Evolutionary conservation across 2,113 vertebrate genomes (phyloP).

Genomic region (Salvator merianae): DNA sequence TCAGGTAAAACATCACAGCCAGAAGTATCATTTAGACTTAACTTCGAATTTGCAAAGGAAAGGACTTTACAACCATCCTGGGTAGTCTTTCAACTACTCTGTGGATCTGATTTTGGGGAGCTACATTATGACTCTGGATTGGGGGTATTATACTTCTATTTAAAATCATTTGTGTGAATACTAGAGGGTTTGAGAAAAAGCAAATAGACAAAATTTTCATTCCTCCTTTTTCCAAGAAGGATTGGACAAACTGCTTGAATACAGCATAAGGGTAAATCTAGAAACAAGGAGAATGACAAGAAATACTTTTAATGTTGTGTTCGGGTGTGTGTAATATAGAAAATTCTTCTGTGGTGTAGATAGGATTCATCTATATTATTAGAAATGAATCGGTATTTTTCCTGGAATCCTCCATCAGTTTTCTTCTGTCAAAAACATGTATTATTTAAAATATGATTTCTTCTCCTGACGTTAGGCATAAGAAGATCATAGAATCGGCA

Average conservation of each 20-base stretch:
- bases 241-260: background rate
- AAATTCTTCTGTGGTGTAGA: conserved; percentile 13
- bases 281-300: background rate
- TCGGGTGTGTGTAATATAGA: background rate
- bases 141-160: background rate
- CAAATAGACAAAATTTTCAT: background rate
- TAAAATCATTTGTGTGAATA: background rate
- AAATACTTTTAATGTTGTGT: background rate
- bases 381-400: conserved; percentile 30
- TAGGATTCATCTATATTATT: conserved; percentile 27
- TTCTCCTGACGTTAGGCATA: background rate
- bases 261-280: background rate
- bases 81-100: background rate
- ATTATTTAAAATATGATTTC: conserved; percentile 21
- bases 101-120: background rate
- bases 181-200: background rate
- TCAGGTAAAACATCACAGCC: background rate
- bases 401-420: background rate
- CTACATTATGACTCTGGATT: background rate
- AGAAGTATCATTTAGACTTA: background rate
- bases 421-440: background rate
- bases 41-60: background rate
- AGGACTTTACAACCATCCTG: background rate
- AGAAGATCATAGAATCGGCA: background rate
- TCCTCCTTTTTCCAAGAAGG: background rate